phyloP scores from a whole-genome alignment of 2,888 invertebrate species.

The Salpingus planirostris region DNA sequence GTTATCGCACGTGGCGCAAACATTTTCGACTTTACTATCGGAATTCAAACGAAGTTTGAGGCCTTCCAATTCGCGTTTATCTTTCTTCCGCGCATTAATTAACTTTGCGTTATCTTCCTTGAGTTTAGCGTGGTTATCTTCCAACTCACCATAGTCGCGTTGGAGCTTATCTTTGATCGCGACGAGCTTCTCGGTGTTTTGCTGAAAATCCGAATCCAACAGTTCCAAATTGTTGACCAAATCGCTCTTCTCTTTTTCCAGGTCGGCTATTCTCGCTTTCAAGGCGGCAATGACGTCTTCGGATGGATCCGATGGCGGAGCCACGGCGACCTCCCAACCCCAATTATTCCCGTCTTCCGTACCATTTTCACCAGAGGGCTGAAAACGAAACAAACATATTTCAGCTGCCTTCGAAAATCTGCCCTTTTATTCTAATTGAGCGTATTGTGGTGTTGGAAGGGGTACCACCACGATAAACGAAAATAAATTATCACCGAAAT shows the following conservation, averaged over 20 bases:
- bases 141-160: constrained; percentile 32
- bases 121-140: constrained; percentile 45
- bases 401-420: too few species aligned
- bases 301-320: constrained; percentile 1
- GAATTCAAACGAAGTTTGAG: constrained; percentile 41
- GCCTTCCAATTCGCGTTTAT: constrained; percentile 39
- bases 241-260: constrained; percentile 35
- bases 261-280: constrained; percentile 22
- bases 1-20: constrained; percentile 11
- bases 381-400: constrained; percentile 3
- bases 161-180: constrained; percentile 35
- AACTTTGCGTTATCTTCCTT: constrained; percentile 45
- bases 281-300: constrained; percentile 26
- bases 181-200: constrained; percentile 35
- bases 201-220: constrained; percentile 37
- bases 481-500: constrained; percentile 1
- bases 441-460: too few species aligned
- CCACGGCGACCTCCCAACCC: constrained; percentile 53
- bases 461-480: too few species aligned
- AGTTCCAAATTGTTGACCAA: constrained; percentile 32
- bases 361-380: constrained; percentile 3
- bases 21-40: constrained; percentile 26
- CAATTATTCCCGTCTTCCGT: constrained; percentile 28
- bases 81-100: constrained; percentile 40
- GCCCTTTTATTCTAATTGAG: too few species aligned